These are phyloP conservation scores for Pteruthius melanotis DNA, from an alignment of 2,113 vertebrate genomes.

Conservation along the genomic window DNA sequence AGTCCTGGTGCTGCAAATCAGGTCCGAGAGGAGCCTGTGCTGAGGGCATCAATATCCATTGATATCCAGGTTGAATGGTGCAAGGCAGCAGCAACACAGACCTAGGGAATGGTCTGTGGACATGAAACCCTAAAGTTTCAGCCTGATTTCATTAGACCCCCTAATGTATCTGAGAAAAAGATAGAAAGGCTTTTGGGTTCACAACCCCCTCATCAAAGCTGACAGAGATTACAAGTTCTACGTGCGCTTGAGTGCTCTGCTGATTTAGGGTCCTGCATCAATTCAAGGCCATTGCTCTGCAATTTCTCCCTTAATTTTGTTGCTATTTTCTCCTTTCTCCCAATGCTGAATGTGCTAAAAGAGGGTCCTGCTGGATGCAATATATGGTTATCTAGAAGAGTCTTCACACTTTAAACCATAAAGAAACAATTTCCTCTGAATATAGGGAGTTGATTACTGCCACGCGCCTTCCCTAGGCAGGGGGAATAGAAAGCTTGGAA, in stretches of 20 bases:
- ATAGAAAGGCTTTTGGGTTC: neutral
- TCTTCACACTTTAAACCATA: neutral
- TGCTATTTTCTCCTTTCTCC: neutral
- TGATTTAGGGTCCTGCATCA: neutral
- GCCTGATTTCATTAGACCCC: neutral
- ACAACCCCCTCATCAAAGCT: neutral
- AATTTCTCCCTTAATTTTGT: conserved; percentile 12
- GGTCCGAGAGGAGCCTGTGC: neutral
- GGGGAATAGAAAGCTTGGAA: neutral
- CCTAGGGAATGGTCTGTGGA: neutral
- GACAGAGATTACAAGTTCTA: neutral
- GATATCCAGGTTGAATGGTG: rapidly evolving
- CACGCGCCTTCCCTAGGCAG: neutral
- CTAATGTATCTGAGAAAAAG: neutral
- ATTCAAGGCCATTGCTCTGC: conserved; percentile 3
- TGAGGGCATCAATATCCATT: neutral
- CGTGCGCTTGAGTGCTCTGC: neutral
- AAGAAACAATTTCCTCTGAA: conserved; percentile 28
- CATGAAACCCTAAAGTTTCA: neutral
- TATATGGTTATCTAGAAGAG: neutral
- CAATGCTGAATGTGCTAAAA: neutral
- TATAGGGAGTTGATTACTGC: neutral
- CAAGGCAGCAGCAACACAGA: neutral
- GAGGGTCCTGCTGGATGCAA: neutral
- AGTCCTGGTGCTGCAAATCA: neutral